Evolutionary conservation across 2,888 invertebrate genomes (phyloP), one percentile per base, ranked within the genome.

Genomic region (Zygogramma bicolorata): DNA sequence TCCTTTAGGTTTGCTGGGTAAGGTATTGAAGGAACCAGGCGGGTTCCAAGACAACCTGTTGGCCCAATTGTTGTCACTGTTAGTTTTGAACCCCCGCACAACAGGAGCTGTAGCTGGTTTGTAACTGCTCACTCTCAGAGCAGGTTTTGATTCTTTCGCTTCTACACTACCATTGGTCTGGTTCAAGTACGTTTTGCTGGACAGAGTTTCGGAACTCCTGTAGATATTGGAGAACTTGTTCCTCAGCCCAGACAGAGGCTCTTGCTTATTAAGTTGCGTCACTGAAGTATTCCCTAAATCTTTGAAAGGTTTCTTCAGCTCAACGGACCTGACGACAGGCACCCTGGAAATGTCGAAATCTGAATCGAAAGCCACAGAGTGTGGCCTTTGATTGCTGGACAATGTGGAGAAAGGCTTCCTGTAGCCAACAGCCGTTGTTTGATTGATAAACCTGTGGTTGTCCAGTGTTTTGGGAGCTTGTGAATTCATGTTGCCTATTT

Each of bases 321-420:
- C 89, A 0, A 89, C 89, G 3, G 88, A 85, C 74, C 88, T 80
- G 6, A 89, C 89, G 15, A 89, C 86, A 27, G 89, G 89, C 40
- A 88, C 85, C 65, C 87, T 79, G 2, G 87, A 87, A 18, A 86
- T 83, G 73, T 86, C 88, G 49, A 82, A 83, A 70, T 80, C 84
- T 59, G 82, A 82, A 67, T 84, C 85, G 69, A 84, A 84, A 34
- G 85, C 86, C 60, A 85, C 84, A 8, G 84, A 86, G 79, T 84
- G 87, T 5, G 84, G 86, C 65, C 84, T 80, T 73, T 76, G 76
- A 59, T 82, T 81, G 74, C 79, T 83, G 59, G 84, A 84, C 34
- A 85, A 75, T 75, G 83, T 84, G 3, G 81, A 81, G 31, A 87
- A 81, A 8, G 86, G 85, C 76, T 82, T 86, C 73, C 86, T 81